Base-by-base conservation (phyloP, 2,888 invertebrate species). In the Taphrorychus bicolor region DNA sequence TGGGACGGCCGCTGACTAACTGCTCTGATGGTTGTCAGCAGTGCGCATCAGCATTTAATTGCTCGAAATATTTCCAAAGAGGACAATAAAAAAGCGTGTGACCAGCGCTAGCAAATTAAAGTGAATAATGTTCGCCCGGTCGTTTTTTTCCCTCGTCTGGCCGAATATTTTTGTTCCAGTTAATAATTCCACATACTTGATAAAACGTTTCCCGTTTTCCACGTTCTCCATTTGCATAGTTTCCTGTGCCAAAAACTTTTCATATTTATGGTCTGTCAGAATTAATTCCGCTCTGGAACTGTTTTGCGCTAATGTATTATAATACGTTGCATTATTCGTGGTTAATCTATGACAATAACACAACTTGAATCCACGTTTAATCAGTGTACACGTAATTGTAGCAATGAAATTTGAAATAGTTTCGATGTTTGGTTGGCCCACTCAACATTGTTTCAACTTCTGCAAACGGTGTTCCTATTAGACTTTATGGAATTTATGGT, bases 191-290 rank as follows among this genome's bases (percentile, higher is more conserved):
- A 45, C 53, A 53, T 19, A 21, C 53, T 52, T 60, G 52, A 52
- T 60, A 51, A 60, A 60, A 60, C 52, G 52, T 51, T 60, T 60
- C 42, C 60, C 9, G 40, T 52, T 51, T 52, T 51, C 21, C 22
- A 60, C 52, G n/a, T 21, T 17, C 45, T 45, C 53, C 45, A 61
- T 61, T 61, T 61, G 61, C 61, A 61, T 61, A 60, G 41, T 52
- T 51, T 49, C 41, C 40, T 32, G 17, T 41, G 51, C 51, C 51
- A 60, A 60, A 61, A 62, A 61, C 32, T 54, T 54, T 58, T 42
- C 45, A 19, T 42, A 58, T 58, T 58, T 58, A 45, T 58, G 18
- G 22, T 23, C 16, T 58, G 42, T 19, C 19, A 41, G 19, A 42
- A 57, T 57, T 57, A 42, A 42, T 57, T 42, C 42, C 18, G 21